These are phyloP conservation scores for Thalassophryne amazonica DNA, from an alignment of 2,797 vertebrate genomes.

Conservation along the genomic window DNA sequence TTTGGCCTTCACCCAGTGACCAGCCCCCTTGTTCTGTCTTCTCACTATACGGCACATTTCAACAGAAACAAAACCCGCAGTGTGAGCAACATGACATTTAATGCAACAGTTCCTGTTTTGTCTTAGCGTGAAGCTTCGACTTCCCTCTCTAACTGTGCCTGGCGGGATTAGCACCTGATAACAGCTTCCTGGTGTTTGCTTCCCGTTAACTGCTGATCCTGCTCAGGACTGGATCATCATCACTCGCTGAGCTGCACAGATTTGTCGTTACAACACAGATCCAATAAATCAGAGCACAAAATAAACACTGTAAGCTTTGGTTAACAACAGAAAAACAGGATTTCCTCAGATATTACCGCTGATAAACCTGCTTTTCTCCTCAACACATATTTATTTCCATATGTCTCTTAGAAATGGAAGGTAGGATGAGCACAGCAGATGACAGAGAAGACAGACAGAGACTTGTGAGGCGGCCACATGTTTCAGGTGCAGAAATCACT, in stretches of 20 bases:
- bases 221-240: background rate
- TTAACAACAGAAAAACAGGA: slow-evolving; percentile 23
- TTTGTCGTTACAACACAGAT: background rate
- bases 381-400: slow-evolving; percentile 33
- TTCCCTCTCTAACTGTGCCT: background rate
- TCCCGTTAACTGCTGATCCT: background rate
- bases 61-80: background rate
- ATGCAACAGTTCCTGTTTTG: slow-evolving; percentile 19
- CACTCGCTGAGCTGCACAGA: background rate
- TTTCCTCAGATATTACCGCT: slow-evolving; percentile 28
- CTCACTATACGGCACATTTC: background rate
- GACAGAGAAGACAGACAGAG: slow-evolving; percentile 14
- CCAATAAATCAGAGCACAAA: slow-evolving; percentile 7
- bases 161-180: background rate
- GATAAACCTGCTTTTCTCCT: slow-evolving; percentile 31
- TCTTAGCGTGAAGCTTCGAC: background rate
- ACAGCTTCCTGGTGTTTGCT: slow-evolving; percentile 14
- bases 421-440: slow-evolving; percentile 9
- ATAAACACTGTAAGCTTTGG: slow-evolving; percentile 8
- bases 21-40: no score
- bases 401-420: slow-evolving; percentile 26
- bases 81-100: background rate
- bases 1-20: no score
- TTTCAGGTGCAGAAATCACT: slow-evolving; percentile 34
- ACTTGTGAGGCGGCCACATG: slow-evolving; percentile 29